Evolutionary conservation across 2,888 invertebrate genomes (phyloP), one percentile per base, ranked within the genome.

Genomic region (Phaonia tiefii): DNA sequence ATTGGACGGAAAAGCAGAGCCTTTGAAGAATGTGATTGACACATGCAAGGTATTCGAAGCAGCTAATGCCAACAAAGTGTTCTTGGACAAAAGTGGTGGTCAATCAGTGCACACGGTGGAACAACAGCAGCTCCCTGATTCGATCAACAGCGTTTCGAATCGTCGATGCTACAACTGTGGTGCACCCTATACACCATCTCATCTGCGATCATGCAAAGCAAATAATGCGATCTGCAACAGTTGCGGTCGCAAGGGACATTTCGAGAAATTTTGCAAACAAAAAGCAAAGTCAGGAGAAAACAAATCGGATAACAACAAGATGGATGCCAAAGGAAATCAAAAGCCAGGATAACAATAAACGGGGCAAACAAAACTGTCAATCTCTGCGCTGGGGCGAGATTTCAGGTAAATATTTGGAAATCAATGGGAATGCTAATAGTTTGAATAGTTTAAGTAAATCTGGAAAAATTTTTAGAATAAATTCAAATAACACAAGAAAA

Each of bases 1-100:
- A n/a, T n/a, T 80, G 26, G 81, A 84, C 73, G 80, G 83, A n/a
- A n/a, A n/a, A n/a, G 80, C 83, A 67, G 79, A 84, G 8, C 20
- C 17, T 17, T 60, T 82, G 49, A 8, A 56, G 37, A 69, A 75
- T 20, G 70, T 84, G 10, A 58, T 83, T 56, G 82, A 82, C 25
- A 78, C 25, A 46, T 77, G 67, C 20, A 80, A 77, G 77, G 65
- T 58, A n/a, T 74, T 51, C 31, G 80, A 80, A 70, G 39, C 75
- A 22, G 72, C 78, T 25, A 46, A 67, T 26, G 72, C 31, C 2
- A 73, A 80, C 17, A 80, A 73, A 67, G n/a, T 44, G 11, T 67
- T 79, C 22, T 70, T 79, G 37, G 66, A 80, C 54, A 15, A 42
- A 79, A 60, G 42, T 42, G 22, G 20, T 25, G 10, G 4, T n/a